A percentile compares a stretch with the other conserved stretches of the same genome.
Conservation (phyloP, 2,888 invertebrate genomes). For the Protonemura montana region DNA sequence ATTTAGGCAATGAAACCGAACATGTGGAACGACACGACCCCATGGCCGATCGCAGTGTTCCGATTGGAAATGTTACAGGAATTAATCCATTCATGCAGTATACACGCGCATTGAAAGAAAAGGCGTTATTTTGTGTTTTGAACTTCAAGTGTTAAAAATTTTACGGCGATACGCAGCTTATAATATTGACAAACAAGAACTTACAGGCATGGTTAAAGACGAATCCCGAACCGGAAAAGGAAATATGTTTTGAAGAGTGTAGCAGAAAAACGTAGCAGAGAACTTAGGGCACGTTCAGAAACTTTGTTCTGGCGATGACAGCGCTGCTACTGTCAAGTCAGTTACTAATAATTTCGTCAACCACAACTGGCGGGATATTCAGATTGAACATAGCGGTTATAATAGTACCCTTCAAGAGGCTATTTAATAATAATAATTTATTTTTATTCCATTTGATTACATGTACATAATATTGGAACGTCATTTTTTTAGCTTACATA, state of each 20-base stretch:
- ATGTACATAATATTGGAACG: no score
- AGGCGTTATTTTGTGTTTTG: neutral
- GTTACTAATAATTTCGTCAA: no score
- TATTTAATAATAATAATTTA: no score
- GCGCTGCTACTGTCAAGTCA: neutral
- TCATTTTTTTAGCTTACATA: no score
- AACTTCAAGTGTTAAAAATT: neutral
- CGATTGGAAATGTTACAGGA: neutral
- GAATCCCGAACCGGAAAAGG: constrained; percentile 33
- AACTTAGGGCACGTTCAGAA: neutral
- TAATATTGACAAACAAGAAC: constrained; percentile 10
- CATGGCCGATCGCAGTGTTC: neutral
- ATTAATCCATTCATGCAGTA: neutral
- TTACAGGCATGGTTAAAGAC: constrained; percentile 40
- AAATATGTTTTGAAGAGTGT: neutral
- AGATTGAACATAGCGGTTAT: no score
- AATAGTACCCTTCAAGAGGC: no score
- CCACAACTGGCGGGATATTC: no score
- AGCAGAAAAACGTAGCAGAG: neutral
- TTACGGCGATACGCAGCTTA: no score
- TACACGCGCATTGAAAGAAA: neutral
- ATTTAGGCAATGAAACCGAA: neutral
- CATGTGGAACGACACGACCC: constrained; percentile 39
- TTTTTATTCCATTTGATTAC: no score
- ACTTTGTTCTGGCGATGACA: neutral